Evolutionary conservation across 2,113 vertebrate species (phyloP), one percentile per base, ranked within the genome.

Genomic region (Paramormyrops kingsleyae): DNA sequence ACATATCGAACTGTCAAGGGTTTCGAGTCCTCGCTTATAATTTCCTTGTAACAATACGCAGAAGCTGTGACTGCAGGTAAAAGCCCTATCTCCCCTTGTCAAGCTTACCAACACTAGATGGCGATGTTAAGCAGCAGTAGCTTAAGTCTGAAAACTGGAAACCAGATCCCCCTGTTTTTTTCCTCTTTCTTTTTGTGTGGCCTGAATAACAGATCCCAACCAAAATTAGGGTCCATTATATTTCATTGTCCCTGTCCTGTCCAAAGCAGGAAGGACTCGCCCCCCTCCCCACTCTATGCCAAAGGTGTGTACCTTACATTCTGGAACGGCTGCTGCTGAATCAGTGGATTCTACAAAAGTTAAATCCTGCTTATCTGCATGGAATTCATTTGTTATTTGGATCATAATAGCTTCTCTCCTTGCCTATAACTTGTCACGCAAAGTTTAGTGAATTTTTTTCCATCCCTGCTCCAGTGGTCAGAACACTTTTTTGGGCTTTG

Each of bases 361-460:
- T 91, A 93, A 92, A 93, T 93, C 92, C 91, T 92, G 93, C 91
- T 91, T 92, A 91, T 93, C 90, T 89, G 87, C 89, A 84, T 92
- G 91, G 92, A 92, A 92, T 93, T 92, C 91, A 91, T 90, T 92
- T 91, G 91, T 89, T 92, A 59, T 92, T 93, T 92, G 90, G 91
- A 91, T 90, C 88, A 92, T 90, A 89, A 89, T 92, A 90, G 90
- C 88, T 90, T 88, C 89, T 88, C 89, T 92, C 91, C 80, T 91
- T 89, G 83, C 89, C 56, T 80, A 1, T 87, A 87, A 42, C 90
- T 87, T 92, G 90, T 91, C 91, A 92, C 89, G 91, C 90, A 50
- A 91, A 19, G 88, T 50, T 77, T 52, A 49, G 46, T 83, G 46
- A 42, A 24, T 66, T 62, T 88, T 88, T 74, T 88, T 88, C 87